Percentiles rank a stretch among this genome's conserved stretches.
Conservation (phyloP, 2,888 invertebrate species). For the Panopea generosa region DNA sequence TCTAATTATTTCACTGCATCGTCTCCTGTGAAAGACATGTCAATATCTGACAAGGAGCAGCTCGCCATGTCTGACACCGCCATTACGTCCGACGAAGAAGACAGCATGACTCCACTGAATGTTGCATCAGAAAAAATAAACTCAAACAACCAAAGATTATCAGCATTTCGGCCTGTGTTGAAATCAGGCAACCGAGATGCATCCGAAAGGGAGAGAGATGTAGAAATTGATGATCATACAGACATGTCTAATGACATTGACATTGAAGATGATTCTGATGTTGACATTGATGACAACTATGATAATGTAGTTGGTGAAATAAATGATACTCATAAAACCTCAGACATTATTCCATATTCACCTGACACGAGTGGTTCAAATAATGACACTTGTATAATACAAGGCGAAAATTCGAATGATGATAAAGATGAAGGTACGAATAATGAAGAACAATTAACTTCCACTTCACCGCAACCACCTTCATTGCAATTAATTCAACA, state of each 20-base stretch:
- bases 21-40: constrained; percentile 54
- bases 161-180: constrained; percentile 58
- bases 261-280: constrained; percentile 49
- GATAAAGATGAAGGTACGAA: not conserved
- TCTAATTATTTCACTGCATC: constrained; percentile 34
- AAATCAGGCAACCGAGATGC: constrained; percentile 32
- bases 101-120: constrained; percentile 33
- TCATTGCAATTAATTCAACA: too few relatives aligned
- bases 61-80: constrained; percentile 47
- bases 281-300: constrained; percentile 43
- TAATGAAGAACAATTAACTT: not conserved
- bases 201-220: constrained; percentile 4
- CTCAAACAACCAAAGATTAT: constrained; percentile 43
- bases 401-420: not conserved
- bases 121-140: constrained; percentile 14
- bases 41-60: constrained; percentile 20
- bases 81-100: constrained; percentile 62
- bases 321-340: not conserved
- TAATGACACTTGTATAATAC: not conserved
- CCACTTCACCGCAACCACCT: too few relatives aligned
- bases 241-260: constrained; percentile 5
- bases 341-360: constrained; percentile 24
- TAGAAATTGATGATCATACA: constrained; percentile 1
- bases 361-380: constrained; percentile 35
- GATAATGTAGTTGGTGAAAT: constrained; percentile 7